Evolutionary conservation across 2,797 vertebrate genomes (phyloP).

Genomic region (Ciconia nigra): DNA sequence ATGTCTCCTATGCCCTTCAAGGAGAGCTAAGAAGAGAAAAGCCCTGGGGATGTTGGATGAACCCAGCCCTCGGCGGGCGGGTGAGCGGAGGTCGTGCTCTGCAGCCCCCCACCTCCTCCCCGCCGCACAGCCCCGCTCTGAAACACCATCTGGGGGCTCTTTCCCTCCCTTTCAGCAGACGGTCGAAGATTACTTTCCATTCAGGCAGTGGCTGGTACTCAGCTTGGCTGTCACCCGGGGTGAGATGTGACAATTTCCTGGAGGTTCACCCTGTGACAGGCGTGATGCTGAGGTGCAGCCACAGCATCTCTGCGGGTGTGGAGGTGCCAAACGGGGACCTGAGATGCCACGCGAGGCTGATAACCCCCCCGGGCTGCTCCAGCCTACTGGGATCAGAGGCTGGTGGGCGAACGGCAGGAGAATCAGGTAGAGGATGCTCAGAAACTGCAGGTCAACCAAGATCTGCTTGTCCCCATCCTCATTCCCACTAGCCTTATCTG

Average conservation of each 20-base stretch:
- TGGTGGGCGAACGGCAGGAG: neutral
- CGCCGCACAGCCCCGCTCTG: neutral
- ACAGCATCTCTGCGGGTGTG: neutral
- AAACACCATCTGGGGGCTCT: neutral
- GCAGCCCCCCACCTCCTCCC: neutral
- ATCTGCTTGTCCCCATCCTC: neutral
- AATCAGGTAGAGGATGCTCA: neutral
- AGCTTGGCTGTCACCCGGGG: neutral
- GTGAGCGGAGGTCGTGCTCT: neutral
- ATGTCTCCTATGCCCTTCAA: neutral
- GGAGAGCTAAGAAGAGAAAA: neutral
- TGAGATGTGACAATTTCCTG: neutral
- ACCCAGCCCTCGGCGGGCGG: fast-evolving
- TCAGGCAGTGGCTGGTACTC: neutral
- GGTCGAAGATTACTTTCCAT: neutral
- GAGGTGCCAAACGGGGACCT: neutral
- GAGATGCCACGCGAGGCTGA: neutral
- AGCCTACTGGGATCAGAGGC: neutral
- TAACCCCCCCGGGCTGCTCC: neutral
- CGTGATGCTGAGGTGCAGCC: neutral
- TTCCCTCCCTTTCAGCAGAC: neutral
- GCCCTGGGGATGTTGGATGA: neutral
- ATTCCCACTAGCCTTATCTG: neutral
- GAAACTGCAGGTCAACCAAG: neutral
- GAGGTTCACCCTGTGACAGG: neutral